These are phyloP conservation scores for Coccyzus lansbergi DNA, from an alignment of 2,797 vertebrate species.

Conservation along the genomic window DNA sequence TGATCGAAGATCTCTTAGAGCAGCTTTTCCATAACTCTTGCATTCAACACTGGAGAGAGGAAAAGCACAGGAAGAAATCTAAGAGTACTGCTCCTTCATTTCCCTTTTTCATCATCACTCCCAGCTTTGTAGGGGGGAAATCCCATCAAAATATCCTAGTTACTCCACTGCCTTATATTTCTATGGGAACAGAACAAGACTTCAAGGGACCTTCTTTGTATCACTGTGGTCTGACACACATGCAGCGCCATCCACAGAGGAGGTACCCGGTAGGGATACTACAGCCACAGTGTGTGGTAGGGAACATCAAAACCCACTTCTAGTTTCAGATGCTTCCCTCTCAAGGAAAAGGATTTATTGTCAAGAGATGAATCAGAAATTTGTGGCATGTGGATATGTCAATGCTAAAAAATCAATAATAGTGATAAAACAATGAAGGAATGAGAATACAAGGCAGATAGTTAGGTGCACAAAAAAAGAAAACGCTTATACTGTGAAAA, in stretches of 20 bases:
- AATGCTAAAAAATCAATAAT: background rate
- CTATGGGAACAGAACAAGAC: background rate
- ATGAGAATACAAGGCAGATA: background rate
- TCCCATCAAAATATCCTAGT: background rate
- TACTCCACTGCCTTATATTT: background rate
- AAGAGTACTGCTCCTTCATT: background rate
- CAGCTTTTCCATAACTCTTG: background rate
- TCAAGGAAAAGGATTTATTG: background rate
- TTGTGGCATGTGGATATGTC: background rate
- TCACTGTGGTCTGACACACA: background rate
- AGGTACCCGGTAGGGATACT: background rate
- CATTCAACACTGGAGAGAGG: background rate
- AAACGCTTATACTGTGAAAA: background rate
- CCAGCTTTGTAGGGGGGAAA: background rate
- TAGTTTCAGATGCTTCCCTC: background rate
- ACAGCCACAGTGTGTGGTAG: background rate
- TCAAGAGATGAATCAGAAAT: background rate
- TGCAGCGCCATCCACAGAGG: background rate
- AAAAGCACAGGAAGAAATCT: background rate
- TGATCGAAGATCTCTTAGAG: background rate
- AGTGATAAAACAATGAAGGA: background rate
- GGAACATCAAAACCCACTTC: background rate
- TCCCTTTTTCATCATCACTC: background rate
- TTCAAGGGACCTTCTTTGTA: background rate
- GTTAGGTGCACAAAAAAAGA: background rate